These are phyloP conservation scores for Caprella mutica DNA, from an alignment of 2,888 invertebrate genomes.

Conservation along the genomic window DNA sequence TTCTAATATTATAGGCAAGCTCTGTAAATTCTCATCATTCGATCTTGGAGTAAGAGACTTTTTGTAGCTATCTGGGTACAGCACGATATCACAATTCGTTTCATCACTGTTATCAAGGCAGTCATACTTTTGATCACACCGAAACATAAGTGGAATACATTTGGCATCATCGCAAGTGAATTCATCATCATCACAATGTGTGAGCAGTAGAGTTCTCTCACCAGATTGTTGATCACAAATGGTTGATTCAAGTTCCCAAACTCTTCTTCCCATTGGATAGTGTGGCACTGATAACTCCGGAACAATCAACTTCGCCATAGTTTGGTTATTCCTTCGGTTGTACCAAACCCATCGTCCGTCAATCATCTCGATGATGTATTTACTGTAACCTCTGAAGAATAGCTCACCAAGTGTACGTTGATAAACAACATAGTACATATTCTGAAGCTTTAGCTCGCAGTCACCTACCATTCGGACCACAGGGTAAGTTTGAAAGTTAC, in stretches of 20 bases:
- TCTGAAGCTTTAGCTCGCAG: neutral
- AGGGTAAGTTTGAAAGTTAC: neutral
- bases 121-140: conserved; percentile 28
- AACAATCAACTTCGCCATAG: conserved; percentile 13
- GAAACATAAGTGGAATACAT: conserved; percentile 15
- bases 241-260: conserved; percentile 13
- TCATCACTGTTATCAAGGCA: conserved; percentile 24
- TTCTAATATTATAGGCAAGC: conserved; percentile 11
- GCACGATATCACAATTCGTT: conserved; percentile 13
- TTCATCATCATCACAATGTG: conserved; percentile 11
- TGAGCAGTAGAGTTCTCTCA: conserved; percentile 9
- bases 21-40: neutral
- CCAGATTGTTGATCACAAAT: conserved; percentile 20
- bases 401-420: conserved; percentile 11
- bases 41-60: conserved; percentile 17
- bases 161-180: conserved; percentile 26
- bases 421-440: conserved; percentile 17
- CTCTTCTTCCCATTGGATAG: conserved; percentile 23
- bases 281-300: conserved; percentile 3
- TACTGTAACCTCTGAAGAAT: conserved; percentile 21
- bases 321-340: conserved; percentile 11
- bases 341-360: conserved; percentile 16
- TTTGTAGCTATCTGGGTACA: conserved; percentile 18
- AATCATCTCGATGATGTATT: conserved; percentile 14
- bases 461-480: neutral